These are phyloP conservation scores for Geopemphigus sp. DNA, from an alignment of 1,140 invertebrate genomes.

Conservation along the genomic window DNA sequence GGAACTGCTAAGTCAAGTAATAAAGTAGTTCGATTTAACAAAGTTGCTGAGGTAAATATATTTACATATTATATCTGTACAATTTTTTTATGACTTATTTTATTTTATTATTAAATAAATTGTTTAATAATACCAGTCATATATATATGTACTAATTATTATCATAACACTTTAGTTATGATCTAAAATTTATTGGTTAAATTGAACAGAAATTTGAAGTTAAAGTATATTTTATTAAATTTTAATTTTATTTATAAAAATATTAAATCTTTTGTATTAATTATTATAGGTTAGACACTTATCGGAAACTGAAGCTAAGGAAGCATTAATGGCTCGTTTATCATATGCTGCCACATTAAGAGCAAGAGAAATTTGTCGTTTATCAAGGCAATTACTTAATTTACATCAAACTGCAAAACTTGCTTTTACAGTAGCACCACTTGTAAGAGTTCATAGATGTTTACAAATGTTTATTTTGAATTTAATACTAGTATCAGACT, in stretches of 20 bases:
- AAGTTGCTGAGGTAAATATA: constrained; percentile 77
- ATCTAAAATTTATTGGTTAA: background rate
- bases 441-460: constrained; percentile 62
- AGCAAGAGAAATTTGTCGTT: constrained; percentile 68
- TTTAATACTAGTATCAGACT: background rate
- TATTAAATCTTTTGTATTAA: background rate
- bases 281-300: constrained; percentile 66
- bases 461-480: background rate
- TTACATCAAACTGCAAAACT: constrained; percentile 71
- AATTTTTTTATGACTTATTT: too few relatives aligned
- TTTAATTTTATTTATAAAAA: background rate
- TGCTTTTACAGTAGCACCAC: constrained; percentile 72
- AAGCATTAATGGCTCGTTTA: constrained; percentile 76
- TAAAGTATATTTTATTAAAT: background rate
- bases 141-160: background rate
- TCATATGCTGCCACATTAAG: constrained; percentile 79
- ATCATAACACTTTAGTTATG: background rate
- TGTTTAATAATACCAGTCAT: too few relatives aligned
- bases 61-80: constrained; percentile 55
- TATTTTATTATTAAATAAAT: too few relatives aligned
- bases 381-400: constrained; percentile 60
- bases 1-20: constrained; percentile 59
- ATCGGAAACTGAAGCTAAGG: constrained; percentile 77
- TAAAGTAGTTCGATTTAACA: constrained; percentile 76
- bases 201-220: background rate